Evolutionary conservation across 2,888 invertebrate species (phyloP), one percentile per base, ranked within the genome.

Genomic region (Cyaniris semiargus): DNA sequence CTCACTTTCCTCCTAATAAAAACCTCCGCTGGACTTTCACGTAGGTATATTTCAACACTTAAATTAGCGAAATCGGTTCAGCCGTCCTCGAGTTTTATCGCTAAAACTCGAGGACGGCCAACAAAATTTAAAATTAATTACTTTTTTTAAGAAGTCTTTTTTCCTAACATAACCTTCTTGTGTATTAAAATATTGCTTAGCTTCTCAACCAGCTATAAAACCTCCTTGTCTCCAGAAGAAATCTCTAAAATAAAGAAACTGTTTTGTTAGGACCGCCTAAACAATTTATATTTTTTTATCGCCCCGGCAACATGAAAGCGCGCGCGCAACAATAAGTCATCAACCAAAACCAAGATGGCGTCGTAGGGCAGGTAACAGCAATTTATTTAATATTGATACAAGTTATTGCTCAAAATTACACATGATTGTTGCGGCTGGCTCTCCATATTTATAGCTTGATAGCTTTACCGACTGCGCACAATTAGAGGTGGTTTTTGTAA

Each of bases 311-410:
- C 66, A 31, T 66, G 66, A 66, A 66, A 84, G 84, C 85, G 85
- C 84, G 83, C 78, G 83, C 83, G 71, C 76, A n/a, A 48, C 31
- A 82, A 80, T 81, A 82, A 80, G 82, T 83, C 83, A 83, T 85
- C 84, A 84, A 83, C 83, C 81, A 81, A 83, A 83, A 80, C 80
- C 82, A 83, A 83, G 82, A 81, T 80, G 81, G 81, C 81, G 83
- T 81, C 83, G 83, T 77, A 82, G 86, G 84, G 86, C 86, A 85
- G 85, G 86, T 85, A 84, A 83, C 80, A 78, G 76, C 89, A 90
- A 91, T 91, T 92, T 92, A 86, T 91, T 90, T 90, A 87, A 89
- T 92, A 91, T 92, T 91, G 91, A 90, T 92, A 88, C 87, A 88
- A 89, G 88, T 92, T 91, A 91, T 90, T 88, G 90, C 88, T 84